Base-by-base conservation (phyloP, 2,113 vertebrate genomes). In the Leptocoma aspasia region DNA sequence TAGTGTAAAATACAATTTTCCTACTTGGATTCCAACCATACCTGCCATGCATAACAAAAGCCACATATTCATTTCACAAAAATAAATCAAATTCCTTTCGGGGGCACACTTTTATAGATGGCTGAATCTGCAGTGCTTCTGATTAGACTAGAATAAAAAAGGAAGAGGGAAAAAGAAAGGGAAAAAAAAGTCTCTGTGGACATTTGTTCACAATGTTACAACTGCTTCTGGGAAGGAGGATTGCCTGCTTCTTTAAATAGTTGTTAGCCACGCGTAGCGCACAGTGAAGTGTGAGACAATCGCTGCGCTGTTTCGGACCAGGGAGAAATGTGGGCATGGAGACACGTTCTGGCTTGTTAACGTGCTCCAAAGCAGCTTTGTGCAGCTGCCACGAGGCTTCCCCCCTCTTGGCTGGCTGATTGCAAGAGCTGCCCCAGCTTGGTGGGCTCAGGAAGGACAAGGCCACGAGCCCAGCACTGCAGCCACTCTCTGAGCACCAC, bases 1-100 rank as follows among this genome's bases (percentile, higher is more conserved):
- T 45, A 92, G 75, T 72, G 61, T 85, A 87, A 97, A 97, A 97
- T 76, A 92, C 59, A 95, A 73, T 95, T 97, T 97, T 94, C 52
- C 60, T 89, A 78, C 68, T 92, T 95, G 77, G 75, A 95, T 97
- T 96, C 91, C 84, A 94, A 95, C 86, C 64, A 86, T 73, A 91
- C 78, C 86, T 97, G 50, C 92, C 92, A 87, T 20, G 90, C 89
- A 93, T 92, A 95, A 79, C 95, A 92, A 97, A 95, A 92, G 4
- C 66, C 89, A 81, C 64, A 31, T 78, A 87, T 95, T 95, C 52
- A 56, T 82, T 89, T 92, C 22, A 7, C 78, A 79, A 89, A 94
- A 96, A 91, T 68, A 92, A 93, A 93, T 96, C 24, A 3, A 89
- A 92, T 95, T 95, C 94, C 77, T 96, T 35, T 92, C 8, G 26